Conservation (phyloP, 2,113 vertebrate genomes). For the Aegotheles bennettii region DNA sequence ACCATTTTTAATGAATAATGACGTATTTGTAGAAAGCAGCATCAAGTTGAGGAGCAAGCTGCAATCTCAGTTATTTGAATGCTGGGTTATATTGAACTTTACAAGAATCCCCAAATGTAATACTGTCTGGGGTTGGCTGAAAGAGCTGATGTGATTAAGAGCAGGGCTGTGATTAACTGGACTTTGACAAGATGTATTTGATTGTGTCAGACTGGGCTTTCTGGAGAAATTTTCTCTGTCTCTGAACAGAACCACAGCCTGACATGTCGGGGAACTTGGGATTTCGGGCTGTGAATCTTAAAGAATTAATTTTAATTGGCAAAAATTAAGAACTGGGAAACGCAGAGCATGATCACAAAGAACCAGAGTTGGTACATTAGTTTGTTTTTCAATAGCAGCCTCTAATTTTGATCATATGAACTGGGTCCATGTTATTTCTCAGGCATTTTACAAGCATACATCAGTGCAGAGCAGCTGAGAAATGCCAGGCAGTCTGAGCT, state of each 20-base stretch:
- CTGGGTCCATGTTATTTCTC: background rate
- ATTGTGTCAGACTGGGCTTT: constrained; percentile 70
- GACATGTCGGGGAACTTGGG: constrained; percentile 64
- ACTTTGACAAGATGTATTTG: constrained; percentile 76
- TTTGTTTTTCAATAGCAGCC: constrained; percentile 39
- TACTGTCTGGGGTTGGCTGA: constrained; percentile 56
- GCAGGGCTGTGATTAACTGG: constrained; percentile 71
- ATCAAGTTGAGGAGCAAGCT: background rate
- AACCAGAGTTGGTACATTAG: background rate
- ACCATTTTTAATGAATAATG: background rate
- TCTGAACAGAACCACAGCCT: constrained; percentile 54
- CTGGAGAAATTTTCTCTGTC: constrained; percentile 68
- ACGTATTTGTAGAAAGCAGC: background rate
- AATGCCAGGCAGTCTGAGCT: background rate
- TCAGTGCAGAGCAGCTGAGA: background rate
- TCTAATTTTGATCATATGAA: constrained; percentile 3
- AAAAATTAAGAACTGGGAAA: constrained; percentile 59
- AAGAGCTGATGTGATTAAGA: constrained; percentile 75
- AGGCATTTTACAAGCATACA: background rate
- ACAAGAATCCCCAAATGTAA: constrained; percentile 48
- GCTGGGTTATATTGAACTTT: constrained; percentile 38
- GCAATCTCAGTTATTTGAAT: constrained; percentile 56
- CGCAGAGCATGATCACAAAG: background rate
- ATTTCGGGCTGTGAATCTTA: constrained; percentile 58
- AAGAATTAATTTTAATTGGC: constrained; percentile 73